Base-by-base conservation (phyloP, 2,113 vertebrate species). In the Onychorhynchus coronatus region DNA sequence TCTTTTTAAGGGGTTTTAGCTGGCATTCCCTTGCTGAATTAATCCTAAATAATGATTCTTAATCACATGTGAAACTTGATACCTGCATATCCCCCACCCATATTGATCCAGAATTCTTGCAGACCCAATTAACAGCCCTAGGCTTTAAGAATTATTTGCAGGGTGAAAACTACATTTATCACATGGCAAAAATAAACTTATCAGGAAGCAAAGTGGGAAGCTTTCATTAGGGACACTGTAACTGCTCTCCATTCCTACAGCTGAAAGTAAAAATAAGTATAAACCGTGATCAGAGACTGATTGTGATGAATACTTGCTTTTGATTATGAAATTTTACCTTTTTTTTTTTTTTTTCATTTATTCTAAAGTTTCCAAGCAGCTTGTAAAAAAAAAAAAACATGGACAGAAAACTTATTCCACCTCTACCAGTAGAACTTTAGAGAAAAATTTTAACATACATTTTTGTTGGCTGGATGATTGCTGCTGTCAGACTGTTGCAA, bases 41-140 rank as follows among this genome's bases (percentile, higher is more conserved):
- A 91, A 95, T 85, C 44, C 71, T 91, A 85, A 93, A 95, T 88
- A 95, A 42, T 66, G 72, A 27, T 84, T 79, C 79, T 93, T 91
- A 94, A 96, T 91, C 89, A 82, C 50, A 70, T 28, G 8, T 28
- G 58, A 83, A 93, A 80, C 31, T 73, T 56, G 16, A 5, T 84
- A 71, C 39, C 65, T 85, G 73, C 52, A 95, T 86, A 79, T 75
- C 78, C 31, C 8, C 30, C 71, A 82, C 37, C 23, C 85, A 91
- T 76, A 62, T 35, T 63, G 74, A 88, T 88, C 84, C 59, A 79
- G 33, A 94, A 92, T 58, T 41, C 81, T 78, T 28, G 12, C 55
- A 79, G n/a, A 74, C 35, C 78, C 56, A 88, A 76, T 74, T 84
- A 92, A 91, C 15, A 70, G 76, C 39, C 56, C 24, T 56, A 42